Evolutionary conservation across 2,888 invertebrate species (phyloP).

Genomic region (Malthinus seriepunctatus): DNA sequence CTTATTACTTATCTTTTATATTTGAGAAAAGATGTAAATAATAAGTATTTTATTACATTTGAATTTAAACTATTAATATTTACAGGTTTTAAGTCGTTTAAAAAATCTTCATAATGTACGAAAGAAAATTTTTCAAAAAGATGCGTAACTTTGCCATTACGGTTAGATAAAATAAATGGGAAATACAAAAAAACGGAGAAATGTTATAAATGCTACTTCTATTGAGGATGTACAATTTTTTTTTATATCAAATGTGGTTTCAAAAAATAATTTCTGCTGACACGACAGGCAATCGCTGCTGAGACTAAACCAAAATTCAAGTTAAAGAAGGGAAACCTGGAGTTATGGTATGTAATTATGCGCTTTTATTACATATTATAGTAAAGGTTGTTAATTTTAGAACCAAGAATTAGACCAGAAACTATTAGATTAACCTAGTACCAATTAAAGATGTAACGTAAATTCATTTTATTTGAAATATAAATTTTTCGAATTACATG

Average conservation of each 20-base stretch:
- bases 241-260: no score
- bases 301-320: slow-evolving; percentile 73
- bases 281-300: slow-evolving; percentile 72
- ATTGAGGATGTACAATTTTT: slow-evolving; percentile 65
- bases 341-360: slow-evolving; percentile 61
- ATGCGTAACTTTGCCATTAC: slow-evolving; percentile 65
- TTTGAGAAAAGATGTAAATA: neutral
- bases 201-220: slow-evolving; percentile 61
- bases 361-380: slow-evolving; percentile 10
- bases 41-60: slow-evolving; percentile 21
- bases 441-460: slow-evolving; percentile 60
- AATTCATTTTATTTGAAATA: no score
- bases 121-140: slow-evolving; percentile 68
- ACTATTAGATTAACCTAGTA: slow-evolving; percentile 67
- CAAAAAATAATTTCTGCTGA: no score
- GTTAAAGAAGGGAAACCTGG: slow-evolving; percentile 69
- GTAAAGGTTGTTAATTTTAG: slow-evolving; percentile 54
- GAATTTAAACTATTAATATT: slow-evolving; percentile 36
- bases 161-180: slow-evolving; percentile 72
- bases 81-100: slow-evolving; percentile 69
- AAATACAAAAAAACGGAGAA: slow-evolving; percentile 71
- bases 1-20: no score
- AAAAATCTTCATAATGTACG: slow-evolving; percentile 75
- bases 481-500: no score
- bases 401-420: slow-evolving; percentile 64